These are phyloP conservation scores for Chroicocephalus ridibundus DNA, from an alignment of 2,113 vertebrate species.

Conservation along the genomic window DNA sequence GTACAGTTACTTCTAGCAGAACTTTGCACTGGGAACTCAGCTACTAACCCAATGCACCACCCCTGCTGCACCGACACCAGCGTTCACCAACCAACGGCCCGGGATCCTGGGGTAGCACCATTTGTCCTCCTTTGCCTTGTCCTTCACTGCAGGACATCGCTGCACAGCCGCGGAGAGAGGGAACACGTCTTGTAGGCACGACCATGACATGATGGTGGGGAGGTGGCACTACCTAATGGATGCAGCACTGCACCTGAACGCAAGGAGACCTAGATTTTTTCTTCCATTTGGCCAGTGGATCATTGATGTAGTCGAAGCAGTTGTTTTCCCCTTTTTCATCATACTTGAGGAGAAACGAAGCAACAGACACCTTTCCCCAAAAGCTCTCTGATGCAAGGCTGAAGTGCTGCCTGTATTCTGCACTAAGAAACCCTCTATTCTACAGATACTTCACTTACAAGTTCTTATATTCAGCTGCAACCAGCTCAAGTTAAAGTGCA, in stretches of 20 bases:
- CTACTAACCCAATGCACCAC: not conserved
- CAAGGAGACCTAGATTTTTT: not conserved
- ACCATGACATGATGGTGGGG: not conserved
- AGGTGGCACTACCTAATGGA: rapidly evolving
- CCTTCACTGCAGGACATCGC: not conserved
- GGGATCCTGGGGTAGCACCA: not conserved
- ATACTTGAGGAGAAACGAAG: not conserved
- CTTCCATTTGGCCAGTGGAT: not conserved
- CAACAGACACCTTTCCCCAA: not conserved
- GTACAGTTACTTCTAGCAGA: not conserved
- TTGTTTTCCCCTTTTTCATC: not conserved
- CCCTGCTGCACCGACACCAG: not conserved
- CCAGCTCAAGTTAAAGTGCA: not conserved
- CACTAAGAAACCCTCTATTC: not conserved
- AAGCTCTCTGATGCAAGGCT: not conserved
- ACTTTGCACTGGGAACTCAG: not conserved
- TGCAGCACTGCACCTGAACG: not conserved
- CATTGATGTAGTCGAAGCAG: not conserved
- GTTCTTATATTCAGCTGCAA: not conserved
- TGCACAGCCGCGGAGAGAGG: not conserved
- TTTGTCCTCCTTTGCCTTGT: not conserved
- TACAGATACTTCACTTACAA: not conserved
- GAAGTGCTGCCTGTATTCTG: not conserved
- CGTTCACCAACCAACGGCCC: not conserved
- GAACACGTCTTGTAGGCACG: not conserved